Evolutionary conservation across 1,140 invertebrate species (phyloP).

Genomic region (Archegozetes longisetosus): DNA sequence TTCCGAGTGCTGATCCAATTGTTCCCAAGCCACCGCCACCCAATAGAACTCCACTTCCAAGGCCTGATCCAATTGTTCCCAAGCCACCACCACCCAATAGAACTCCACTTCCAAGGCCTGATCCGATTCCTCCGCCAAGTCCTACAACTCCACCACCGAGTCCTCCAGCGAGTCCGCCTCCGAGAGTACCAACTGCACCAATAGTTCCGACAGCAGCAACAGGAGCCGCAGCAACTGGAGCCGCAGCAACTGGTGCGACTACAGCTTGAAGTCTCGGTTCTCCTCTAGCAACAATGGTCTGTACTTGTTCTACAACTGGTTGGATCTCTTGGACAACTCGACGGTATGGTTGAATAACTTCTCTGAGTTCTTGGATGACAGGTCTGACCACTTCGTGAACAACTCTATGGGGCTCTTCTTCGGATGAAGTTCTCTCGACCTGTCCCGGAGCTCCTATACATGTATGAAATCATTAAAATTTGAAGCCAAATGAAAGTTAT

Average conservation of each 20-base stretch:
- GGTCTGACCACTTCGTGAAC: conserved; percentile 6
- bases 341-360: conserved; percentile 13
- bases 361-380: not conserved
- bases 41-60: too few species aligned
- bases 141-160: not conserved
- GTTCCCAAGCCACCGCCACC: too few species aligned
- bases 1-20: too few species aligned
- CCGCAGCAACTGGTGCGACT: not conserved
- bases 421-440: not conserved
- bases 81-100: not conserved
- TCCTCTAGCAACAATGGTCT: not conserved
- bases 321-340: conserved; percentile 9
- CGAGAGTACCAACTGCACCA: not conserved
- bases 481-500: not conserved
- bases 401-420: conserved; percentile 10
- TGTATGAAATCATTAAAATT: not conserved
- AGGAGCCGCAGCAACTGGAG: not conserved
- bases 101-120: not conserved
- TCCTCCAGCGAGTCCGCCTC: not conserved
- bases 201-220: not conserved
- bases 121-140: not conserved
- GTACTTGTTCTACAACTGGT: conserved; percentile 11
- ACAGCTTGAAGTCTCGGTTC: not conserved
- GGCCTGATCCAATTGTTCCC: too few species aligned
- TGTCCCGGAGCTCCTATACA: conserved; percentile 1